Evolutionary conservation across 2,888 invertebrate species (phyloP), one percentile per base, ranked within the genome.

Genomic region (Dendrolimus houi): DNA sequence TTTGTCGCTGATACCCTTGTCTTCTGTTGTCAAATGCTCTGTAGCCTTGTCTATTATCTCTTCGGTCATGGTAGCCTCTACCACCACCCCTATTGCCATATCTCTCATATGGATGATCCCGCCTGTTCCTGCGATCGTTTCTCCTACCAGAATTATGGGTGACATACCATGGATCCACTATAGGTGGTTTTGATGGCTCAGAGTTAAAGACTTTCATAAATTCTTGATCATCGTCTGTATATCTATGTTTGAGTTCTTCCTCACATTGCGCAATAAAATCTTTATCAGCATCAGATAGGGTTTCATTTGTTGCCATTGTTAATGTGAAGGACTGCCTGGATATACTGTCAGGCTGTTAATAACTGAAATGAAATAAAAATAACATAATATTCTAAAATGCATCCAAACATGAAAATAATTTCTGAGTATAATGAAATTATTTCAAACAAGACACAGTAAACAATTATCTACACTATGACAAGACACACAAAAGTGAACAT

Each of bases 201-300:
- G 83, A 77, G 61, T 84, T 85, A 54, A 75, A 83, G 1, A 86
- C 81, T 69, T 82, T 85, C 85, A 92, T 91, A 70, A 93, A 95
- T 56, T 93, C 93, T 54, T 83, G 83, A 81, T 95, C 94, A 8
- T 92, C 87, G 47, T 92, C 92, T 52, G 94, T 93, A 66, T 85
- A 94, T 62, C 94, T 92, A 60, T 92, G 79, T 64, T 92, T 89
- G 55, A 94, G 92, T 71, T 93, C 92, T 60, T 91, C 90, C 68
- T 94, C 94, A 71, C 93, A 94, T 71, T 92, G 87, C 7, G 87
- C 89, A 56, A 94, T 70, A 66, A 94, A 94, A 54, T 91, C 90
- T 56, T 89, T 75, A 63, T 94, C 93, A 66, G 92, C 92, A 17
- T 85, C 85, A 10, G 92, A 92, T 47, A 93, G 72, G 57, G 65